phyloP scores from a whole-genome alignment of 2,888 invertebrate species.

The Chalcosyrphus nemorum region DNA sequence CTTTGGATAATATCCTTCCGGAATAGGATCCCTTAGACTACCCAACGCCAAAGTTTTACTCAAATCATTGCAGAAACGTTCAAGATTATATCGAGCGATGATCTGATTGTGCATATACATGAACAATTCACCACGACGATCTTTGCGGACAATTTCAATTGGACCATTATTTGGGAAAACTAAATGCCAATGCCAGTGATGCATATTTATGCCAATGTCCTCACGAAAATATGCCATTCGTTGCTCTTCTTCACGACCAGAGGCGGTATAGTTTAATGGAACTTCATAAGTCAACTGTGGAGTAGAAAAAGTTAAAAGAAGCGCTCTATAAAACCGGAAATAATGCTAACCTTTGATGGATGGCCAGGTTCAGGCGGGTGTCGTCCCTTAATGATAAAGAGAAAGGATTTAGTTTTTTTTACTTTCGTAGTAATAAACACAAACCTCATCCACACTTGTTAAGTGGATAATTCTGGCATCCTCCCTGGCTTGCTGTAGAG shows the following conservation, averaged over 20 bases:
- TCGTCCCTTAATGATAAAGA: no score
- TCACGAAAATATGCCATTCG: conserved; percentile 92
- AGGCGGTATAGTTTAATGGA: conserved; percentile 89
- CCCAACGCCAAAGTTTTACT: conserved; percentile 85
- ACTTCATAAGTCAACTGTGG: conserved; percentile 85
- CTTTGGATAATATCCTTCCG: conserved; percentile 92
- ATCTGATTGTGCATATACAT: conserved; percentile 89
- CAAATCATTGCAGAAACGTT: conserved; percentile 88
- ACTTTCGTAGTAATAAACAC: no score
- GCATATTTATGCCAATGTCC: conserved; percentile 92
- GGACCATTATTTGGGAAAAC: conserved; percentile 90
- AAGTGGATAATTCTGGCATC: no score
- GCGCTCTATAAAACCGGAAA: no score
- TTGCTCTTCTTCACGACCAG: conserved; percentile 89
- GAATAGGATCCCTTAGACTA: conserved; percentile 87
- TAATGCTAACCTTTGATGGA: no score
- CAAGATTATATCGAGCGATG: conserved; percentile 87
- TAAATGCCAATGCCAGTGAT: conserved; percentile 96
- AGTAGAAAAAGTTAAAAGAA: no score
- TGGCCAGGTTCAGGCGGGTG: no score
- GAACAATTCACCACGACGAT: conserved; percentile 89
- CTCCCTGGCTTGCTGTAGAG: no score
- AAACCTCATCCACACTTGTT: no score
- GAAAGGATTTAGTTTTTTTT: no score
- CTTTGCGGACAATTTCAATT: conserved; percentile 86